Conservation (phyloP, 2,797 vertebrate genomes). For the Brachymystax lenok region DNA sequence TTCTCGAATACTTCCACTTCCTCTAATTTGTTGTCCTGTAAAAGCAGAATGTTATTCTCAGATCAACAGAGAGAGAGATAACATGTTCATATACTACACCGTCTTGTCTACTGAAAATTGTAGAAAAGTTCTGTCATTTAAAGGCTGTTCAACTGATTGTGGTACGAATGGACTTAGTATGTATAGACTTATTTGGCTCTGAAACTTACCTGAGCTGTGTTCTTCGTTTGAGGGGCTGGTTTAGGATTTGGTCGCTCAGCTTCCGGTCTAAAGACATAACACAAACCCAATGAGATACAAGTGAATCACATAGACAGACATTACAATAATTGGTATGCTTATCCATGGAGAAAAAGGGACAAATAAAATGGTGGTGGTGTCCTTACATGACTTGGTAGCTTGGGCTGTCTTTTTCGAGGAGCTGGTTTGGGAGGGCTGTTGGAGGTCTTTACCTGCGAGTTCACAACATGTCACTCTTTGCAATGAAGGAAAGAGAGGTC, state of each 20-base stretch:
- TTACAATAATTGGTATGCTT: not conserved
- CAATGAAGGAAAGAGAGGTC: no score
- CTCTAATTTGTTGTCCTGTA: constrained; percentile 47
- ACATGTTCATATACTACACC: not conserved
- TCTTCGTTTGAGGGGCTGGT: constrained; percentile 9
- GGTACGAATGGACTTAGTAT: no score
- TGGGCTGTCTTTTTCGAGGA: constrained; percentile 53
- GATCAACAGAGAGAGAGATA: not conserved
- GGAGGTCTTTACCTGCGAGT: constrained; percentile 50
- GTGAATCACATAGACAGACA: not conserved
- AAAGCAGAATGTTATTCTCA: constrained; percentile 12
- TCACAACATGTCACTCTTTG: not conserved
- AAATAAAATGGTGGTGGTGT: not conserved
- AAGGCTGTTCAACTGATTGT: no score
- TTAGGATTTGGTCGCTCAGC: constrained; percentile 24
- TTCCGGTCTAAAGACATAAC: constrained; percentile 34
- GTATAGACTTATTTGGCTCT: no score
- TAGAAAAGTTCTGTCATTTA: not conserved
- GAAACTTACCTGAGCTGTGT: constrained; percentile 28
- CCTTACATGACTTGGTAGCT: constrained; percentile 42
- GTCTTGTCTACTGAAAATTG: not conserved
- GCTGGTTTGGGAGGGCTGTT: constrained; percentile 62
- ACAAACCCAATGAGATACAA: not conserved
- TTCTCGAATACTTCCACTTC: constrained; percentile 58
- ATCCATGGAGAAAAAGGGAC: not conserved